Percentiles rank a stretch among this genome's conserved stretches.
Conservation (phyloP, 2,113 vertebrate genomes). For the Laterallus jamaicensis region DNA sequence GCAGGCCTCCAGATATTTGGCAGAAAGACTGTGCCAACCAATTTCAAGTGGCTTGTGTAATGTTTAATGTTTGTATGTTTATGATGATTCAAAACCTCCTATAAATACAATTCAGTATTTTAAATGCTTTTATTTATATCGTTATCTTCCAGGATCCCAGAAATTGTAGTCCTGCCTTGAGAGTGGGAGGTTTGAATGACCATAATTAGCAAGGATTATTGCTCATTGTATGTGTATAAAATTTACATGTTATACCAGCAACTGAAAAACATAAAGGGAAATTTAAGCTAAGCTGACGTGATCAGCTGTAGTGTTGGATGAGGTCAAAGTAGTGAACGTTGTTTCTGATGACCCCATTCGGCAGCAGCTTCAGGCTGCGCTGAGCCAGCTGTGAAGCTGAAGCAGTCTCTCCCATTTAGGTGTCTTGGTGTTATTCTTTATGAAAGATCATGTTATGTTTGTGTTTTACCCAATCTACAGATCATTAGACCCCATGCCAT, state of each 20-base stretch:
- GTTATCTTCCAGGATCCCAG: background rate
- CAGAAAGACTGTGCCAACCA: background rate
- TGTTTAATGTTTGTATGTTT: background rate
- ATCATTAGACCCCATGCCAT: rapidly evolving
- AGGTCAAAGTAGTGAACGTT: rapidly evolving
- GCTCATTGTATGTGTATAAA: background rate
- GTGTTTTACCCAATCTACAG: background rate
- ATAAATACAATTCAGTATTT: background rate
- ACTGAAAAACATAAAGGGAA: background rate
- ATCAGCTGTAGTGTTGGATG: background rate
- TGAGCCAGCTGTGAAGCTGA: background rate
- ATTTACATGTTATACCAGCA: background rate
- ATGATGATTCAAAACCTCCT: background rate
- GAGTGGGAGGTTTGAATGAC: background rate
- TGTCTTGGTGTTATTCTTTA: background rate
- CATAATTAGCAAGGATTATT: background rate
- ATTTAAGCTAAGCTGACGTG: background rate
- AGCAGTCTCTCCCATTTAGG: background rate
- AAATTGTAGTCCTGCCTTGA: background rate
- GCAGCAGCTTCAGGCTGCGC: background rate
- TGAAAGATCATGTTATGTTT: background rate
- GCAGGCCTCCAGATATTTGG: background rate
- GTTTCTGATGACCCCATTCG: background rate
- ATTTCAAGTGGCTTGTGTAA: background rate
- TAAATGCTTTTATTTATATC: background rate